phyloP scores from a whole-genome alignment of 2,113 vertebrate species.

The Leptobrachium leishanense region DNA sequence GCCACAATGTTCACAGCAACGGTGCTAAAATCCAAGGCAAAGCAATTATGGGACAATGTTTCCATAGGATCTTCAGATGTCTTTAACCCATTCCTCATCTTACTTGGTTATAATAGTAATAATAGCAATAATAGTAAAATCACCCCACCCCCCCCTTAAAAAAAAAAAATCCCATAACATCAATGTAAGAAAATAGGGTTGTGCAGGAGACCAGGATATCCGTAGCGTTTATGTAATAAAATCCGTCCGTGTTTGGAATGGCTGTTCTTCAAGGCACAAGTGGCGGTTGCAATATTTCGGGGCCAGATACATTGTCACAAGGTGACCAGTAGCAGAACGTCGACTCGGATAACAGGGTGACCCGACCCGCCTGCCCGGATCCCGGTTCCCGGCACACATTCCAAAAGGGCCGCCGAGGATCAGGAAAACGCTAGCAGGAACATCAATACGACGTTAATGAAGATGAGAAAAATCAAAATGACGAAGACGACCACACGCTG shows the following conservation, averaged over 20 bases:
- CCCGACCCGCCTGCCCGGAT: constrained; percentile 61
- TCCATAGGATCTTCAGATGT: constrained; percentile 16
- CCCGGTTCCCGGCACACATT: constrained; percentile 53
- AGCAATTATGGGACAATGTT: not conserved
- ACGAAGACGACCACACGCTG: constrained; percentile 91
- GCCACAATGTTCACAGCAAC: constrained; percentile 13
- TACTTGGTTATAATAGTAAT: not conserved
- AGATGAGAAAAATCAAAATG: constrained; percentile 92
- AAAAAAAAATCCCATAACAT: not conserved
- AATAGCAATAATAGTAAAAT: not conserved
- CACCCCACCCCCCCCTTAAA: not conserved
- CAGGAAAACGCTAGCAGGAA: constrained; percentile 93
- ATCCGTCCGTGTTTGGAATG: constrained; percentile 34
- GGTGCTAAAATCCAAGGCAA: constrained; percentile 19
- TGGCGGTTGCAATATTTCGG: constrained; percentile 25
- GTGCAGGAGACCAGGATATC: constrained; percentile 22
- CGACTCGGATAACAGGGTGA: constrained; percentile 57
- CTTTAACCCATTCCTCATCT: not conserved
- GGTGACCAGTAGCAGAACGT: constrained; percentile 52
- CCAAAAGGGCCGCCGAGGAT: constrained; percentile 55
- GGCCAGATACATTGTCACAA: constrained; percentile 57
- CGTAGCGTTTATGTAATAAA: constrained; percentile 43
- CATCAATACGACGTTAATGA: constrained; percentile 96
- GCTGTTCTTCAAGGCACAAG: constrained; percentile 46
- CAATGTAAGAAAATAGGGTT: not conserved